phyloP scores from a whole-genome alignment of 1,140 invertebrate species.

The Tetramorium alpestre region DNA sequence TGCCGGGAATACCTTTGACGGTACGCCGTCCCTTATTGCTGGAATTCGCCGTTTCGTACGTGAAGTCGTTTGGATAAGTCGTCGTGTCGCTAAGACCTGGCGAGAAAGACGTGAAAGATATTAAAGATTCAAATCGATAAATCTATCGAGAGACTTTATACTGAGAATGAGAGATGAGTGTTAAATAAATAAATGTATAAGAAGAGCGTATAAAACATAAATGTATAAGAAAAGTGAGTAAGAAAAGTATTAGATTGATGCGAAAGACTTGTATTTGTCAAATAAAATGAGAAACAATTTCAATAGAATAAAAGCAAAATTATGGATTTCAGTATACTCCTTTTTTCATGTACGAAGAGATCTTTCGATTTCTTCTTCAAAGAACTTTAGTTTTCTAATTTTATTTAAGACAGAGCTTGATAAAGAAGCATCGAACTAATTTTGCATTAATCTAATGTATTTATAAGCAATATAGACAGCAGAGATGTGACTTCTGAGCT shows the following conservation, averaged over 20 bases:
- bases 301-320: neutral
- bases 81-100: constrained; percentile 58
- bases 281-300: neutral
- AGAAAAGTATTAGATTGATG: neutral
- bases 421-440: neutral
- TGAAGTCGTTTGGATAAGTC: constrained; percentile 46
- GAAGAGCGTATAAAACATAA: neutral
- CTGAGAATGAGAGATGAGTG: neutral
- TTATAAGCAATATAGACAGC: neutral
- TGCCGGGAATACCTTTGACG: constrained; percentile 80
- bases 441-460: neutral
- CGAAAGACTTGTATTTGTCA: neutral
- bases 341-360: neutral
- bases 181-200: neutral
- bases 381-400: neutral
- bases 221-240: neutral
- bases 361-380: neutral
- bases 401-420: neutral
- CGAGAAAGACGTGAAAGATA: neutral
- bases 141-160: neutral
- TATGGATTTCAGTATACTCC: neutral
- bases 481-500: neutral
- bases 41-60: constrained; percentile 64
- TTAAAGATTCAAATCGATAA: neutral
- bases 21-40: constrained; percentile 77